Evolutionary conservation across 2,797 vertebrate species (phyloP).

Genomic region (Muraenolepis orangiensis): DNA sequence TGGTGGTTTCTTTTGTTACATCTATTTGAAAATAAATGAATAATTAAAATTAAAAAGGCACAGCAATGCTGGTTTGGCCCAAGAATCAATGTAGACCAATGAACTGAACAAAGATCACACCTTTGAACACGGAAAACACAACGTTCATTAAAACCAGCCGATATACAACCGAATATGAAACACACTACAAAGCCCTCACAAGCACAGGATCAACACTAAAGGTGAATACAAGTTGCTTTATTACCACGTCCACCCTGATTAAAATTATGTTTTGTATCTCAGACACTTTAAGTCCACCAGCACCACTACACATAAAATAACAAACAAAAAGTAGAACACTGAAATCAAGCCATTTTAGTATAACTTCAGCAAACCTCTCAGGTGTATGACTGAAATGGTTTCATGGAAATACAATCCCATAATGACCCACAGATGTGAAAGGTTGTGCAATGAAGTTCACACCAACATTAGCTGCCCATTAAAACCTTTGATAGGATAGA

Average conservation of each 20-base stretch:
- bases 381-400: slow-evolving; percentile 21
- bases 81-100: slow-evolving; percentile 19
- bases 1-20: background rate
- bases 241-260: slow-evolving; percentile 28
- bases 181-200: slow-evolving; percentile 12
- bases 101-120: background rate
- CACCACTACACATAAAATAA: slow-evolving; percentile 8
- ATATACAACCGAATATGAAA: slow-evolving; percentile 3
- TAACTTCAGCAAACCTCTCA: slow-evolving; percentile 30
- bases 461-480: slow-evolving; percentile 24
- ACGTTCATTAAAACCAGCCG: background rate
- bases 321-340: slow-evolving; percentile 10
- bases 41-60: slow-evolving; percentile 45
- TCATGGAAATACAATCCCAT: slow-evolving; percentile 15
- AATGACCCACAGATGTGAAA: slow-evolving; percentile 20
- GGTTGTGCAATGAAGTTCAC: slow-evolving; percentile 36
- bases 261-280: slow-evolving; percentile 32
- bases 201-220: slow-evolving; percentile 22
- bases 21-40: slow-evolving; percentile 11
- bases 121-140: background rate
- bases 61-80: slow-evolving; percentile 34
- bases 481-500: slow-evolving; percentile 17
- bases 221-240: slow-evolving; percentile 15
- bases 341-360: slow-evolving; percentile 10
- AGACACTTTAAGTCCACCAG: slow-evolving; percentile 27